Conservation (phyloP, 2,888 invertebrate genomes). For the Oscheius sp. region DNA sequence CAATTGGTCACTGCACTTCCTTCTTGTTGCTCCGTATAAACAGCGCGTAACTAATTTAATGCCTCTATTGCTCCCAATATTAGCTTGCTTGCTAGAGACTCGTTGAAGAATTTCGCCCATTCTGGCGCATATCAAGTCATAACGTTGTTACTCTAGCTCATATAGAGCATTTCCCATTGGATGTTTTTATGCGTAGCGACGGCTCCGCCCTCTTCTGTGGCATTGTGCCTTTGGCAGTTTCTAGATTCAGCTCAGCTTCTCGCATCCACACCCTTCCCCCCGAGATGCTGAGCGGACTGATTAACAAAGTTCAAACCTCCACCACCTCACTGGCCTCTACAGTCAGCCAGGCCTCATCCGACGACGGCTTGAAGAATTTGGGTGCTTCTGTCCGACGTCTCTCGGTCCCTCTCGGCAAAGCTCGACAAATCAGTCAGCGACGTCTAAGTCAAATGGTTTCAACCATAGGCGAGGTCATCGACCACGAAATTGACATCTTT, state of each 20-base stretch:
- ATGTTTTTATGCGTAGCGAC: conserved; percentile 31
- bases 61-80: too few species aligned
- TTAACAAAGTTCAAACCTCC: conserved; percentile 60
- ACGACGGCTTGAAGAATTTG: conserved; percentile 40
- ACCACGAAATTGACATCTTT: conserved; percentile 39
- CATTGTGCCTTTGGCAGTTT: conserved; percentile 23
- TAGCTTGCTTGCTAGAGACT: background rate
- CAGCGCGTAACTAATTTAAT: too few species aligned
- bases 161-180: conserved; percentile 30
- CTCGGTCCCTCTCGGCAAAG: conserved; percentile 57
- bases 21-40: too few species aligned
- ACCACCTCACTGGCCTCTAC: conserved; percentile 59
- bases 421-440: conserved; percentile 47
- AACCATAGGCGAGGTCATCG: conserved; percentile 59
- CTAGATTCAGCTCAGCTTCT: conserved; percentile 3
- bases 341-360: conserved; percentile 55
- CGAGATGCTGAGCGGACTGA: conserved; percentile 55
- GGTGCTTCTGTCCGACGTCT: conserved; percentile 53
- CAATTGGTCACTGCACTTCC: too few species aligned
- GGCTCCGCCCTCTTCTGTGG: conserved; percentile 33
- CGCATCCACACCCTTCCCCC: background rate
- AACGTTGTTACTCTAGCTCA: conserved; percentile 21
- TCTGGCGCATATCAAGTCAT: conserved; percentile 13
- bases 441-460: conserved; percentile 59
- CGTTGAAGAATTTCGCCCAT: conserved; percentile 21